phyloP scores from a whole-genome alignment of 2,888 invertebrate genomes.

The Capitulum mitella region DNA sequence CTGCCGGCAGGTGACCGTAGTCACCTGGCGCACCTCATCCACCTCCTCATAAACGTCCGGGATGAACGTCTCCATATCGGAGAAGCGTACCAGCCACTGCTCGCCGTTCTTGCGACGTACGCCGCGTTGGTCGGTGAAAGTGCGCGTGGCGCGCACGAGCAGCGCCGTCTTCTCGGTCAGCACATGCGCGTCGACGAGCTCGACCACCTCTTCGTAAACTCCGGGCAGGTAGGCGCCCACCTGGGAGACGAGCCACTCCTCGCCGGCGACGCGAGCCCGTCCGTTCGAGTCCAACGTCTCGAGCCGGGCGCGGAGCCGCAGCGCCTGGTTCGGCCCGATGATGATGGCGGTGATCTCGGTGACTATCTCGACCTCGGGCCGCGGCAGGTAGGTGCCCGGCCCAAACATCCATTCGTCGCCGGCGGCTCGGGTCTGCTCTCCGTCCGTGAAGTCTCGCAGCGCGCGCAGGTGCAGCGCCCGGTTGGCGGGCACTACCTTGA shows the following conservation, averaged over 20 bases:
- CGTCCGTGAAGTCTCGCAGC: slow-evolving; percentile 45
- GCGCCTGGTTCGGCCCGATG: slow-evolving; percentile 47
- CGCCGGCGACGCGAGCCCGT: slow-evolving; percentile 41
- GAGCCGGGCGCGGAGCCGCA: slow-evolving; percentile 45
- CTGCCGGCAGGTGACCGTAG: slow-evolving; percentile 47
- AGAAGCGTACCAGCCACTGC: slow-evolving; percentile 48
- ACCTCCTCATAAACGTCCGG: slow-evolving; percentile 49
- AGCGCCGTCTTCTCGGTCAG: slow-evolving; percentile 47
- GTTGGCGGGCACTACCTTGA: slow-evolving; percentile 46
- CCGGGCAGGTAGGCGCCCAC: slow-evolving; percentile 49
- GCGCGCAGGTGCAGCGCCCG: slow-evolving; percentile 46
- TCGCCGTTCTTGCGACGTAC: slow-evolving; percentile 47
- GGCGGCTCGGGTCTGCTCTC: slow-evolving; percentile 42
- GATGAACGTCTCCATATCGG: slow-evolving; percentile 48
- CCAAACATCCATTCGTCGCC: slow-evolving; percentile 50
- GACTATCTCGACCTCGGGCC: slow-evolving; percentile 47
- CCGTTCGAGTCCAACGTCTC: slow-evolving; percentile 44
- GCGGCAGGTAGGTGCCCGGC: slow-evolving; percentile 47
- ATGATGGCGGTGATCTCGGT: slow-evolving; percentile 45
- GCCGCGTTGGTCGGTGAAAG: slow-evolving; percentile 47
- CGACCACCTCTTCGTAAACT: slow-evolving; percentile 48
- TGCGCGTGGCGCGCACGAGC: slow-evolving; percentile 45
- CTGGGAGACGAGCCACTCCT: slow-evolving; percentile 49
- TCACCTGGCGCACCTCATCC: slow-evolving; percentile 45
- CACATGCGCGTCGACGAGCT: slow-evolving; percentile 47